These are phyloP conservation scores for Cephus pulcher DNA, from an alignment of 2,888 invertebrate genomes.

Conservation along the genomic window DNA sequence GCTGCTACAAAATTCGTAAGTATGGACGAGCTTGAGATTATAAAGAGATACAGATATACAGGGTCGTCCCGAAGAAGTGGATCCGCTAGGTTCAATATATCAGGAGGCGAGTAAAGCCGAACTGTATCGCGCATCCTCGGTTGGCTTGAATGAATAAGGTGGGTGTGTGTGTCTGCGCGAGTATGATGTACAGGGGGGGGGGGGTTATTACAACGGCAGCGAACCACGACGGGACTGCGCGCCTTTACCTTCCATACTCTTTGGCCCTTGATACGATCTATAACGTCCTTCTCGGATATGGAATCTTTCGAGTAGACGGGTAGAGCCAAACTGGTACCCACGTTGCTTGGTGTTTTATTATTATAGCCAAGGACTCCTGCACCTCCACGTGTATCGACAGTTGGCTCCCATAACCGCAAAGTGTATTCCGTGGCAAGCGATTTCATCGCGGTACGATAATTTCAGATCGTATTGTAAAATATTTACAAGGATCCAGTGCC, in stretches of 20 bases:
- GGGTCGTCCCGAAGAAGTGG: not conserved
- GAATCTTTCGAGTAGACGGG: slow-evolving; percentile 30
- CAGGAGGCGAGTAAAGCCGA: not conserved
- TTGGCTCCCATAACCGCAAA: no score
- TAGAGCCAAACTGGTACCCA: slow-evolving; percentile 9
- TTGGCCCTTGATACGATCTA: slow-evolving; percentile 50
- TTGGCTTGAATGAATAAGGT: slow-evolving; percentile 1
- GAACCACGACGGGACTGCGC: slow-evolving; percentile 45
- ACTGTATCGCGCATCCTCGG: not conserved
- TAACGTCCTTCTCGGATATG: slow-evolving; percentile 34
- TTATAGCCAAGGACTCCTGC: no score
- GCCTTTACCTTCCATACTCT: slow-evolving; percentile 34
- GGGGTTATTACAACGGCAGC: slow-evolving; percentile 57
- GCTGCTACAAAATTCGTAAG: no score
- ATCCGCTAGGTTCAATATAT: not conserved
- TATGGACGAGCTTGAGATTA: not conserved
- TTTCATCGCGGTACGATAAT: no score
- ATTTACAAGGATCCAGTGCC: no score
- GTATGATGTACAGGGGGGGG: slow-evolving; percentile 48
- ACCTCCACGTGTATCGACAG: no score
- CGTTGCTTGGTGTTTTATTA: no score
- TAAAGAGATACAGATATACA: not conserved
- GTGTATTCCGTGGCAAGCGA: no score
- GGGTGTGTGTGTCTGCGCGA: slow-evolving; percentile 26
- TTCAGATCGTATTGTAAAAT: no score